phyloP scores from a whole-genome alignment of 2,113 vertebrate species.

The Silurus meridionalis region DNA sequence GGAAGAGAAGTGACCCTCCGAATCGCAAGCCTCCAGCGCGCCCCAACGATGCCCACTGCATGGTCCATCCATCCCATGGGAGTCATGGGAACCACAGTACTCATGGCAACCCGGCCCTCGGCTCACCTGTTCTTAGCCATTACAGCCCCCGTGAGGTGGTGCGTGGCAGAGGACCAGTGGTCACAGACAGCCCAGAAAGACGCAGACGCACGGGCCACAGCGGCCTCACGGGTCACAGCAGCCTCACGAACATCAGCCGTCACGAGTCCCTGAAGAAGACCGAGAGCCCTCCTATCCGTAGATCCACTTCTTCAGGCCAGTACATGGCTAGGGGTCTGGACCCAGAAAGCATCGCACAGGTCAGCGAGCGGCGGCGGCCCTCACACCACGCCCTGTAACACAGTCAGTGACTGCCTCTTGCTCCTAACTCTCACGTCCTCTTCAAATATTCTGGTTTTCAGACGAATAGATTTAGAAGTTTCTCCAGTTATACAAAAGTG shows the following conservation, averaged over 20 bases:
- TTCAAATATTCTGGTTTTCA: neutral
- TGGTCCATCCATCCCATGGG: constrained; percentile 78
- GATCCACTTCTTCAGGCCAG: constrained; percentile 95
- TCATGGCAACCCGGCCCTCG: constrained; percentile 72
- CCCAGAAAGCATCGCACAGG: constrained; percentile 97
- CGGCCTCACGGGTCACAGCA: constrained; percentile 89
- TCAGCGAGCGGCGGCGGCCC: constrained; percentile 74
- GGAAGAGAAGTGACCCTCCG: constrained; percentile 86
- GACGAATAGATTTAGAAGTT: neutral
- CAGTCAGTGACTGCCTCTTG: constrained; percentile 73
- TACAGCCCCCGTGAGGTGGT: constrained; percentile 85
- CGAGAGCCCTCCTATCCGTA: constrained; percentile 92
- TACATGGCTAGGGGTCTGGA: constrained; percentile 90
- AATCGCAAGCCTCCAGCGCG: constrained; percentile 85
- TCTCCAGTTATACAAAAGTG: neutral
- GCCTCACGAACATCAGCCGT: constrained; percentile 91
- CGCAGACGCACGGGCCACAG: constrained; percentile 83
- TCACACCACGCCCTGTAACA: constrained; percentile 71
- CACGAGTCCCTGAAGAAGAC: constrained; percentile 93
- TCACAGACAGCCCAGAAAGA: constrained; percentile 86
- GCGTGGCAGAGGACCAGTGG: constrained; percentile 78
- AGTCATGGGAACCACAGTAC: constrained; percentile 62
- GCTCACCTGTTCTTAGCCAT: constrained; percentile 83
- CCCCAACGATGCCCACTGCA: constrained; percentile 84
- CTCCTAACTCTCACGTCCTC: constrained; percentile 54